Conservation (phyloP, 2,888 invertebrate genomes). For the Conomelus anceps region DNA sequence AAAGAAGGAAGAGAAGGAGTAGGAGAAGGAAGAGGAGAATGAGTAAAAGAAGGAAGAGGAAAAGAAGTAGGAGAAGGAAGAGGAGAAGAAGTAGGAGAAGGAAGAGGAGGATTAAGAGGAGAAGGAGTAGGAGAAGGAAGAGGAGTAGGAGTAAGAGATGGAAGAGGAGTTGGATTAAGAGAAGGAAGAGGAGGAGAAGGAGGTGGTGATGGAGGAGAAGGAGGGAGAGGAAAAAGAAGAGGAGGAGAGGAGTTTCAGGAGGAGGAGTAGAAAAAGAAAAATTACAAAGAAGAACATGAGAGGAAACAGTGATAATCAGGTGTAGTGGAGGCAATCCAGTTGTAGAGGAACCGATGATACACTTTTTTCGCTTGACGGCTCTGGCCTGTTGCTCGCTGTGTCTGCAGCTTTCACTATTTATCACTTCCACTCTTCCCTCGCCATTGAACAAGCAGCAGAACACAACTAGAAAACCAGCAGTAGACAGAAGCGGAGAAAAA, state of each 20-base stretch:
- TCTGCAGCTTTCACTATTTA: not conserved
- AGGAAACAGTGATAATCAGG: too few species aligned
- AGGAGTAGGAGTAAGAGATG: not conserved
- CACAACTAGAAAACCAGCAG: not conserved
- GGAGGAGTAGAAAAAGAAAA: not conserved
- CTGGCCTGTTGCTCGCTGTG: not conserved
- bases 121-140: not conserved
- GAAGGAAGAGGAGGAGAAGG: not conserved
- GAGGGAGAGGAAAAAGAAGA: not conserved
- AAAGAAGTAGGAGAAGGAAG: not conserved
- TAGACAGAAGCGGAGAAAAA: not conserved
- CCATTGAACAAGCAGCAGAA: not conserved
- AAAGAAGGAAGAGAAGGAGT: not conserved
- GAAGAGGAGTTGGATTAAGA: too few species aligned
- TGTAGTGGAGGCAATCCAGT: not conserved
- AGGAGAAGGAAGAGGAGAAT: not conserved
- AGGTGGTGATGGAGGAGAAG: not conserved
- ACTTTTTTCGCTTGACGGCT: conserved; percentile 2
- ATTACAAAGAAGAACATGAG: not conserved
- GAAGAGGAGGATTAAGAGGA: not conserved
- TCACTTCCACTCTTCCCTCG: not conserved
- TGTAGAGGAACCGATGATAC: conserved; percentile 9
- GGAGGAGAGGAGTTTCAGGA: not conserved
- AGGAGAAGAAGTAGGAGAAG: not conserved
- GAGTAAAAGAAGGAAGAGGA: not conserved